phyloP scores from a whole-genome alignment of 1,140 invertebrate genomes.

The Mizuhopecten yessoensis region DNA sequence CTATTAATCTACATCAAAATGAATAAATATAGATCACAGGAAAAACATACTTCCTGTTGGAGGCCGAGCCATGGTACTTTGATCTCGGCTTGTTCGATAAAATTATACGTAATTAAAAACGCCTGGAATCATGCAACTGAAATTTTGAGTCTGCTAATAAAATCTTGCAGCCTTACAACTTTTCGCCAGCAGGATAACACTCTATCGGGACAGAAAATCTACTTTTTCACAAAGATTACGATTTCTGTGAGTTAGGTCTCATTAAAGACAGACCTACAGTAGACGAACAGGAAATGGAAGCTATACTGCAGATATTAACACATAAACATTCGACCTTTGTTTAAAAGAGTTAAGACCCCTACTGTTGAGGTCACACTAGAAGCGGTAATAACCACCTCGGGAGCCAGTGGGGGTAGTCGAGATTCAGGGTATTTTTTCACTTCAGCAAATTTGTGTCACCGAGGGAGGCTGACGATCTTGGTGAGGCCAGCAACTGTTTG shows the following conservation, averaged over 20 bases:
- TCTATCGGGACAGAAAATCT: slow-evolving; percentile 32
- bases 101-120: slow-evolving; percentile 40
- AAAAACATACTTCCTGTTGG: background rate
- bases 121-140: slow-evolving; percentile 12
- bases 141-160: background rate
- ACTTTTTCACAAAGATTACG: slow-evolving; percentile 39
- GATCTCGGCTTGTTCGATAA: background rate
- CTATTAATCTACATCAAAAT: slow-evolving; percentile 29
- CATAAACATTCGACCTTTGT: slow-evolving; percentile 30
- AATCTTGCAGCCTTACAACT: slow-evolving; percentile 1
- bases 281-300: slow-evolving; percentile 3
- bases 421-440: background rate
- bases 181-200: background rate
- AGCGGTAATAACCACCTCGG: background rate
- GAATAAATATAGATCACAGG: background rate
- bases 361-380: background rate
- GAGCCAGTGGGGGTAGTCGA: background rate
- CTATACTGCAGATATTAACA: slow-evolving; percentile 1
- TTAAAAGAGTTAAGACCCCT: slow-evolving; percentile 10
- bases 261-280: background rate
- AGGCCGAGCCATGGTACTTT: background rate
- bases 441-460: background rate
- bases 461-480: background rate
- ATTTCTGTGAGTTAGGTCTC: slow-evolving; percentile 16
- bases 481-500: background rate